Evolutionary conservation across 2,797 vertebrate species (phyloP).

Genomic region (Chelidonichthys spinosus): DNA sequence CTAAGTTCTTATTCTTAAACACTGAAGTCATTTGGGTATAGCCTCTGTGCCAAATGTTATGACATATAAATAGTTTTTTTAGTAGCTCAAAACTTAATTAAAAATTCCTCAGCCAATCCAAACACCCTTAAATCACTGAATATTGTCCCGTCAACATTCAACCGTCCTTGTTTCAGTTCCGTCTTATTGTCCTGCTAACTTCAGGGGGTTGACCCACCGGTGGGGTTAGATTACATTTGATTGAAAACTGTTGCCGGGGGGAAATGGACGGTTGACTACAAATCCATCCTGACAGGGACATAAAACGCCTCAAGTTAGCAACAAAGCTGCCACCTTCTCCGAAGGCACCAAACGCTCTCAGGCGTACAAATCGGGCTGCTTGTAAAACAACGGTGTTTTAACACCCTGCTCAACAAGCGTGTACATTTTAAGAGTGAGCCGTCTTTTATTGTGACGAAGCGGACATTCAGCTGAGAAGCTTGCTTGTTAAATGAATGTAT

Average conservation of each 20-base stretch:
- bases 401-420: constrained; percentile 39
- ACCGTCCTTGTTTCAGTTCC: constrained; percentile 20
- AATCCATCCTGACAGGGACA: constrained; percentile 57
- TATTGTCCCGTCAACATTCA: constrained; percentile 17
- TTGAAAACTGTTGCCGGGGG: constrained; percentile 67
- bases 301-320: constrained; percentile 54
- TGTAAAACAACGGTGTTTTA: constrained; percentile 57
- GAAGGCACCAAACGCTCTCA: constrained; percentile 33
- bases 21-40: not conserved
- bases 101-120: not conserved
- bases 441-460: constrained; percentile 32
- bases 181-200: constrained; percentile 32
- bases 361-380: constrained; percentile 58
- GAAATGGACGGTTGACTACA: constrained; percentile 53
- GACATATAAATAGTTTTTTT: not conserved
- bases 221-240: constrained; percentile 37
- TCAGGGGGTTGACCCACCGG: constrained; percentile 25
- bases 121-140: constrained; percentile 10
- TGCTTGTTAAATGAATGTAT: constrained; percentile 25
- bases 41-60: not conserved
- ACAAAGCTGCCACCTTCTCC: constrained; percentile 65
- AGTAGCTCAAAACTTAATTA: not conserved
- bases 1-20: too few species aligned
- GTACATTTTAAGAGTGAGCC: constrained; percentile 28
- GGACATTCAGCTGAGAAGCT: constrained; percentile 33